Percentiles rank a stretch among this genome's conserved stretches.
These are phyloP conservation scores for Oscheius sp. DNA, from an alignment of 2,888 invertebrate genomes.

Conservation along the genomic window DNA sequence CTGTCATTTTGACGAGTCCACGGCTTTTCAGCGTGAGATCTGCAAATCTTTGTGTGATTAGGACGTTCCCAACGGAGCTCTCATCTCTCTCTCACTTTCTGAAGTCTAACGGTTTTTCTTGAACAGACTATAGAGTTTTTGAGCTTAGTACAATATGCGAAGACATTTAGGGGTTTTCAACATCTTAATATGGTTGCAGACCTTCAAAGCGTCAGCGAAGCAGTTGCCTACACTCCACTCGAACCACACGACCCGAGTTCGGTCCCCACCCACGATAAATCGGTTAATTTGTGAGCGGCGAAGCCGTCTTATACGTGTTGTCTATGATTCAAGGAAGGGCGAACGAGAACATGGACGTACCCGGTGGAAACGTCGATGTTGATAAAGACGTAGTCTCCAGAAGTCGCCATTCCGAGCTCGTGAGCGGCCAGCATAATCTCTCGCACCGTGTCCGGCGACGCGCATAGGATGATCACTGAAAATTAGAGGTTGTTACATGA, in stretches of 20 bases:
- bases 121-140: too few species aligned
- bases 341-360: slow-evolving; percentile 78
- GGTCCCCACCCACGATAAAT: too few species aligned
- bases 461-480: slow-evolving; percentile 93
- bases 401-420: slow-evolving; percentile 92
- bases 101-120: too few species aligned
- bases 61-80: background rate
- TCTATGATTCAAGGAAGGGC: background rate
- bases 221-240: too few species aligned
- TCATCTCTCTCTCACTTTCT: background rate
- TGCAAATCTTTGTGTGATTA: slow-evolving; percentile 42
- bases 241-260: too few species aligned
- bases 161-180: too few species aligned
- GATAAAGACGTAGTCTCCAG: slow-evolving; percentile 97
- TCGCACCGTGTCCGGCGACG: slow-evolving; percentile 85
- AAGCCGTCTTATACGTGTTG: background rate
- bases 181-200: too few species aligned
- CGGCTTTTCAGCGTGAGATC: slow-evolving; percentile 79
- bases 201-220: too few species aligned
- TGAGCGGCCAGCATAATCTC: slow-evolving; percentile 93
- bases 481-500: slow-evolving; percentile 46
- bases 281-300: too few species aligned
- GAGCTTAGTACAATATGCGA: too few species aligned
- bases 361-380: slow-evolving; percentile 95
- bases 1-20: slow-evolving; percentile 88